Evolutionary conservation across 53 echinoderm and acorn worm genomes (phyloP), one percentile per base, ranked within the genome.

Genomic region (Luidia sarsii): DNA sequence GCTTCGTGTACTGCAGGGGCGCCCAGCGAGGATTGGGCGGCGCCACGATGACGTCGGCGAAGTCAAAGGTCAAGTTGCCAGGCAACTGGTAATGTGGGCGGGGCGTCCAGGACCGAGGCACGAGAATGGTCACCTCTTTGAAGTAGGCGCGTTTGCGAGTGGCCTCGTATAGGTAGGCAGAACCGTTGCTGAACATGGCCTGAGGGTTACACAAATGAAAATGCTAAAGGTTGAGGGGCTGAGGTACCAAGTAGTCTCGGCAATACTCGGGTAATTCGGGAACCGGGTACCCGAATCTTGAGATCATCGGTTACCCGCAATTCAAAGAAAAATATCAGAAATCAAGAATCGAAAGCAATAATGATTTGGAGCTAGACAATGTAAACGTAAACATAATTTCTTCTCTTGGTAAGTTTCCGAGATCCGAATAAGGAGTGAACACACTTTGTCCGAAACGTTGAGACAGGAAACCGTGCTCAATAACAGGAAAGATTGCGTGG

Each of bases 1-100:
- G 92, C 63, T 88, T 81, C 10, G 92, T 91, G 88, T 91, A 81
- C 28, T 88, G 92, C 10, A 80, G 41, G 11, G 89, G 68, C 1
- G 75, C 82, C 82, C 88, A 86, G 15, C 71, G 77, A 8, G 92
- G 85, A 50, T 88, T 88, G 59, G 85, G 73, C 46, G 89, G 86
- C 2, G 86, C 86, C 18, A 92, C 85, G 14, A 86, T 86, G 45
- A 92, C 79, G 80, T 92, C 92, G 39, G 92, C 92, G 11, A 63
- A 69, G 61, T 92, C 92, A 56, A 89, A 92, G 14, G 89, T 89
- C 28, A 80, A 22, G 13, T 72, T 68, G 15, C 81, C 86, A 2
- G 89, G 82, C 3, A 70, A 65, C 11, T 65, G 39, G 28, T 86
- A 89, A 38, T 82, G 83, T 0, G 62, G 70, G 13, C 38, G 77